phyloP scores from a whole-genome alignment of 2,113 vertebrate genomes.

The Cacatua alba region DNA sequence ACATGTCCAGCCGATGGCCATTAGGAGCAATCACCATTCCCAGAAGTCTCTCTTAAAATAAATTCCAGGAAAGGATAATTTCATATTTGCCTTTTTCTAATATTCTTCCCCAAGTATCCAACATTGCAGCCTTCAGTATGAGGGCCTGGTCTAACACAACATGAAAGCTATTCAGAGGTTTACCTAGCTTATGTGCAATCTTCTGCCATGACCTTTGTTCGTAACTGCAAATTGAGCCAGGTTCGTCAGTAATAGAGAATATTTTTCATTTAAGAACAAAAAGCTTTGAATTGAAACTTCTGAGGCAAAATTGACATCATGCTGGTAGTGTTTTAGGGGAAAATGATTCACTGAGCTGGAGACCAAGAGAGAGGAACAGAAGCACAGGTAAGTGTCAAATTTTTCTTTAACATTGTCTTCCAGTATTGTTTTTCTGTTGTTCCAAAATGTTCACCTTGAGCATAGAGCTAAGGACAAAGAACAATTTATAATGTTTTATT shows the following conservation, averaged over 20 bases:
- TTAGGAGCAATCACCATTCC: background rate
- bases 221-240: background rate
- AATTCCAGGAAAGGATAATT: background rate
- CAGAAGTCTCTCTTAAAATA: background rate
- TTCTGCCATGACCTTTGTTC: background rate
- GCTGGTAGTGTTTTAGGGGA: background rate
- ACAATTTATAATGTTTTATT: background rate
- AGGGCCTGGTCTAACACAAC: background rate
- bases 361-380: background rate
- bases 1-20: background rate
- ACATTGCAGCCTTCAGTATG: accelerated
- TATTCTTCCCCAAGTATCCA: background rate
- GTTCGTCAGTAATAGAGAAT: background rate
- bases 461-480: background rate
- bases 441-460: background rate
- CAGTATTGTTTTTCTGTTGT: background rate
- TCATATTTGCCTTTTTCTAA: background rate
- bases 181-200: background rate
- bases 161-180: background rate
- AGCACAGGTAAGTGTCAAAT: background rate
- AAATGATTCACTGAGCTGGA: background rate
- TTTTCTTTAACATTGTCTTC: background rate
- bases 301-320: background rate
- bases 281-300: background rate
- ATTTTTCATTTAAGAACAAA: background rate